Evolutionary conservation across 1,140 invertebrate genomes (phyloP).

Genomic region (Bombus impatiens): DNA sequence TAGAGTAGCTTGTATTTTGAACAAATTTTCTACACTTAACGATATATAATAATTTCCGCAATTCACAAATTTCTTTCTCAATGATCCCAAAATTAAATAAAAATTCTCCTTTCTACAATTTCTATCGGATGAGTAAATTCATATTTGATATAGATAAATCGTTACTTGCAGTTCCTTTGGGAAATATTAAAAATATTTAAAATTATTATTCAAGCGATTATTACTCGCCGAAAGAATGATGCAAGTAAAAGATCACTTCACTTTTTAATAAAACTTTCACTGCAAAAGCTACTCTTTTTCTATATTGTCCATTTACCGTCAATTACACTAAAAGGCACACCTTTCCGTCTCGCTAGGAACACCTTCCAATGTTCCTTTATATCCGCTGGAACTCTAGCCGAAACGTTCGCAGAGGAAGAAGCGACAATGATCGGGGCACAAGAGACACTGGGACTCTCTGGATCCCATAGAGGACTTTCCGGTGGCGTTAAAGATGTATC

Average conservation of each 20-base stretch:
- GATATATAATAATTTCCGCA: not conserved
- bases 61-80: no score
- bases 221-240: not conserved
- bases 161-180: no score
- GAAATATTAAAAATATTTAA: no score
- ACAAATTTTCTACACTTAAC: not conserved
- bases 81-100: not conserved
- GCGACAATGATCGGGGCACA: constrained; percentile 42
- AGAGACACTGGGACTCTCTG: constrained; percentile 45
- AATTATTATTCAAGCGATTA: no score
- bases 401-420: constrained; percentile 35
- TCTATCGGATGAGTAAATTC: not conserved
- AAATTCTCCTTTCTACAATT: not conserved
- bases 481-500: constrained; percentile 37
- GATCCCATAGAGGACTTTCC: constrained; percentile 53
- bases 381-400: constrained; percentile 37
- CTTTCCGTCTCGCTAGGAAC: constrained; percentile 59
- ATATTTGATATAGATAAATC: not conserved
- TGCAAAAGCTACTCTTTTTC: not conserved
- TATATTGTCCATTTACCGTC: not conserved
- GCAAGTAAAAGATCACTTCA: not conserved
- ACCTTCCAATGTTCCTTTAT: constrained; percentile 56
- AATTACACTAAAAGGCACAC: constrained; percentile 46
- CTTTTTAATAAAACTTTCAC: not conserved
- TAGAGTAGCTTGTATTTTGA: not conserved